Percentiles rank a stretch among this genome's conserved stretches.
Conservation (phyloP, 2,113 vertebrate genomes). For the Microcebus lehilahytsara region DNA sequence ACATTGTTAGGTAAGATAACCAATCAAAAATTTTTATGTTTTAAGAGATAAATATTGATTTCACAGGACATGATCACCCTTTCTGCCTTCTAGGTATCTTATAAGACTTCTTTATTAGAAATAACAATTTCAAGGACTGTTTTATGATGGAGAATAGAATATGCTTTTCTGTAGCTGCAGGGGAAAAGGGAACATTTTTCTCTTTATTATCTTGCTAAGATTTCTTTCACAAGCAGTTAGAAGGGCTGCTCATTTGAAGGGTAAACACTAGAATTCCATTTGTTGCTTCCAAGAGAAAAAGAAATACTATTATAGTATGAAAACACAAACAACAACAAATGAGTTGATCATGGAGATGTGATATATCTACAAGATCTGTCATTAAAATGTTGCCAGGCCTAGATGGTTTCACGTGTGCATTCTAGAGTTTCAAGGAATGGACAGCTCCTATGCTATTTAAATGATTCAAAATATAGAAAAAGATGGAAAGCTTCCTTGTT, state of each 20-base stretch:
- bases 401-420: neutral
- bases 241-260: neutral
- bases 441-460: neutral
- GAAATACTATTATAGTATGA: neutral
- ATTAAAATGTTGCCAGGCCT: neutral
- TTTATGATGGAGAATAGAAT: neutral
- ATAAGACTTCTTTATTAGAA: neutral
- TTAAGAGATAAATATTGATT: neutral
- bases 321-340: neutral
- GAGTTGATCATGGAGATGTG: neutral
- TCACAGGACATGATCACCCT: neutral
- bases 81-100: neutral
- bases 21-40: neutral
- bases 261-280: neutral
- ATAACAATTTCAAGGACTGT: neutral
- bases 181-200: neutral
- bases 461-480: neutral
- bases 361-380: neutral
- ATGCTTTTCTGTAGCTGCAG: neutral
- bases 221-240: conserved; percentile 19
- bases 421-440: neutral
- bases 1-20: neutral
- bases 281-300: neutral
- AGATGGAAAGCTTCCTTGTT: neutral
- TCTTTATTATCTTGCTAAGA: neutral